These are phyloP conservation scores for Macrosteles quadrilineatus DNA, from an alignment of 1,140 invertebrate species.

Conservation along the genomic window DNA sequence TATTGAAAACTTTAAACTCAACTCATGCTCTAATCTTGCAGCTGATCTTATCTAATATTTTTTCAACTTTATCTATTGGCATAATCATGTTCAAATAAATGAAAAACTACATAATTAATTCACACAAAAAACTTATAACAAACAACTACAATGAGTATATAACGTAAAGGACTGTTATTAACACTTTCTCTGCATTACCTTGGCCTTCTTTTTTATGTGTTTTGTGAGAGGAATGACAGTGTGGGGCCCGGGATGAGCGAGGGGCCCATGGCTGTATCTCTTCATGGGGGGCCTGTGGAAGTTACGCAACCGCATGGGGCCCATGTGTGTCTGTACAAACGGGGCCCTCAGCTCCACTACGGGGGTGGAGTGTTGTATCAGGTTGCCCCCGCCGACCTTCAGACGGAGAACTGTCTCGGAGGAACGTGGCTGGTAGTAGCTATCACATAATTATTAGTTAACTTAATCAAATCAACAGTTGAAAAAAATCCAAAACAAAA, in stretches of 20 bases:
- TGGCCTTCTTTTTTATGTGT: constrained; percentile 90
- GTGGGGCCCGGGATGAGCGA: constrained; percentile 72
- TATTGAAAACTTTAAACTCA: no score
- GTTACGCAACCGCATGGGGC: constrained; percentile 77
- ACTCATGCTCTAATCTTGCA: no score
- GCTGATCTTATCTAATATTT: no score
- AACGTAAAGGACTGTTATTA: no score
- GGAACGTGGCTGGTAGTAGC: constrained; percentile 90
- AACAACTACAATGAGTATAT: no score
- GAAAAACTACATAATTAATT: no score
- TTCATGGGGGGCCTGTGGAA: constrained; percentile 94
- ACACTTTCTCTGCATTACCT: no score
- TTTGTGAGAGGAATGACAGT: constrained; percentile 80
- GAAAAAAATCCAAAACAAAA: no score
- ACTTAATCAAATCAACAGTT: no score
- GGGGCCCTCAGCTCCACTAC: constrained; percentile 91
- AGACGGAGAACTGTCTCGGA: constrained; percentile 74
- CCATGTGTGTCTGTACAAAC: constrained; percentile 94
- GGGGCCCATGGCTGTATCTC: constrained; percentile 79
- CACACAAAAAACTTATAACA: no score
- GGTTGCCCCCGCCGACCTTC: constrained; percentile 78
- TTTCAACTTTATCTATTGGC: no score
- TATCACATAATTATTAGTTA: constrained; percentile 43
- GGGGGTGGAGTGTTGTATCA: constrained; percentile 96
- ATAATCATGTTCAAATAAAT: no score